Base-by-base conservation (phyloP, 2,113 vertebrate species). In the Chloebia gouldiae region DNA sequence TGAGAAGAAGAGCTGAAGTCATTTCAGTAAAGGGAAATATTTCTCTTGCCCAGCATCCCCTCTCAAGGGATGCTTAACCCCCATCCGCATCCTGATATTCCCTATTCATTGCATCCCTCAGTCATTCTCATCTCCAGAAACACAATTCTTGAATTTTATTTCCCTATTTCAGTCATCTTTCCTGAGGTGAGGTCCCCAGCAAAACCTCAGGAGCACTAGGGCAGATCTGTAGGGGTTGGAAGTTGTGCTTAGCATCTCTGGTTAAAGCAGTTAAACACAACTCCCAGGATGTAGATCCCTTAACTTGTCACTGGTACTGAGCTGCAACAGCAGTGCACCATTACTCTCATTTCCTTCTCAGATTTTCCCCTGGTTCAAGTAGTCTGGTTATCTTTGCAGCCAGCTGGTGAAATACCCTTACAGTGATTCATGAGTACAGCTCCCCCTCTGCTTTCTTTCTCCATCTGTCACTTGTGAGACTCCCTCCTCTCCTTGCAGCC, bases 401-500 rank as follows among this genome's bases (percentile, higher is more conserved):
- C 88, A 88, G 92, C 88, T 93, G 93, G 64, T 88, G 73, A 88
- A 91, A 92, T 90, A 86, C 72, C 71, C 93, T 92, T 50, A 39
- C 47, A 70, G 65, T 94, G 80, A 93, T 90, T 93, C 93, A 84
- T 30, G 40, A 33, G 65, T 81, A 13, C 69, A 78, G 37, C 93
- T 90, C 72, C 37, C 91, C 31, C 85, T 88, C 90, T 81, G 81
- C 83, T 87, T 93, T 86, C 57, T 49, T 72, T 81, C 57, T 86
- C 77, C 92, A 88, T 96, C 94, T 95, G 92, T 96, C 68, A 83
- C 76, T 92, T 8, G 4, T 81, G 72, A 90, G 90, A 78, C 39
- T 93, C 76, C 40, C 54, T 93, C 37, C 71, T 77, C 82, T 66
- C 33, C 56, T 83, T 3, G 0, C 39, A 86, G 70, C 68, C 56